Conservation (phyloP, 2,797 vertebrate genomes). For the Masticophis lateralis region DNA sequence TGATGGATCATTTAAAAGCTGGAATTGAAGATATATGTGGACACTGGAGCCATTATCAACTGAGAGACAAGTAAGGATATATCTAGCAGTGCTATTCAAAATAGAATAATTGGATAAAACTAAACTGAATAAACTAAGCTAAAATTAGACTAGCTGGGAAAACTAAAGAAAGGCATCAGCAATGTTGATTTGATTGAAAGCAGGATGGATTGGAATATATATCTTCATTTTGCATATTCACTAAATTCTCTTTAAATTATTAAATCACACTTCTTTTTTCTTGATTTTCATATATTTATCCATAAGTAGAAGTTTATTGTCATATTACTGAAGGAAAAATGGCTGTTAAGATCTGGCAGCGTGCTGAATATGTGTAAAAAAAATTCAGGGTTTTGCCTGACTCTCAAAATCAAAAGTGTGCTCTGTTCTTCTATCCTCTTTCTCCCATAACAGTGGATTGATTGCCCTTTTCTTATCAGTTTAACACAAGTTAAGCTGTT, state of each 20-base stretch:
- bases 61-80: slow-evolving; percentile 91
- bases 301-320: slow-evolving; percentile 44
- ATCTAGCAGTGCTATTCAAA: neutral
- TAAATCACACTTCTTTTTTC: slow-evolving; percentile 35
- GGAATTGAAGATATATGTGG: slow-evolving; percentile 95
- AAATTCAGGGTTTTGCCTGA: slow-evolving; percentile 10
- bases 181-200: slow-evolving; percentile 10
- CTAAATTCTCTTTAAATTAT: slow-evolving; percentile 52
- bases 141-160: neutral
- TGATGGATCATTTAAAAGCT: slow-evolving; percentile 91
- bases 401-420: slow-evolving; percentile 41
- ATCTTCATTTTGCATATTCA: slow-evolving; percentile 32
- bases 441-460: slow-evolving; percentile 58
- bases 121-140: neutral
- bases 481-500: neutral
- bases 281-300: slow-evolving; percentile 60
- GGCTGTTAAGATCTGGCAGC: slow-evolving; percentile 48
- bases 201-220: neutral
- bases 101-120: neutral
- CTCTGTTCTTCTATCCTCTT: slow-evolving; percentile 28
- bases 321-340: slow-evolving; percentile 55
- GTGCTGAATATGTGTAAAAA: slow-evolving; percentile 51
- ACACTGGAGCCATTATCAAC: slow-evolving; percentile 93
- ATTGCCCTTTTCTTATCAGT: slow-evolving; percentile 58
- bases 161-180: slow-evolving; percentile 25